Evolutionary conservation across 2,888 invertebrate species (phyloP), one percentile per base, ranked within the genome.

Genomic region (Cantharis nigra): DNA sequence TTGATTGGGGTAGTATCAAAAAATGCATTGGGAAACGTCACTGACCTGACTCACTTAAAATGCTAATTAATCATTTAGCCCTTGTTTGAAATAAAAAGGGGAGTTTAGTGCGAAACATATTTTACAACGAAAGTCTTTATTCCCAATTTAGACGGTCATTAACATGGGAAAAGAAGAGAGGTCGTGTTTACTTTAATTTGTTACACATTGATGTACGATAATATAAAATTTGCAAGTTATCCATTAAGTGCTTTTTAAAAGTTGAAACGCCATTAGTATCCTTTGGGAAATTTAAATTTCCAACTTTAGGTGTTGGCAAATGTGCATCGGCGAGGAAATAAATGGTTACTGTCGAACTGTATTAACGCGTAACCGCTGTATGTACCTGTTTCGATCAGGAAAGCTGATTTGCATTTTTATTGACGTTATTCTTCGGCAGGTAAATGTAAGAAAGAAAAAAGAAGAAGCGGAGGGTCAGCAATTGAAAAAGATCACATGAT

Each of bases 251-350:
- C 82, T 82, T 84, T 83, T 83, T 82, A 83, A 81, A 82, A 80
- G 83, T 83, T 81, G 80, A 82, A 80, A 81, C 81, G 80, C 78
- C 78, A 77, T 72, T 83, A 78, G 79, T 77, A 69, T 84, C 84
- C 83, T 83, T 79, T 23, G 85, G 84, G 84, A 85, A 84, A 85
- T 85, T 85, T 83, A 82, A 83, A 84, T 83, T 83, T 82, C 81
- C 81, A 80, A 79, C 80, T 80, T 79, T 82, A 83, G 83, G 82
- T 84, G 83, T 83, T 83, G 82, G 83, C 82, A 83, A 85, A 85
- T 83, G 84, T 80, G 80, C 80, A 78, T 79, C 74, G 77, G 80
- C 79, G 76, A 82, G 79, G 73, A 74, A 83, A 85, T 83, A 85
- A 83, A 84, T 83, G 83, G 80, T 80, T 80, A 77, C 81, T 83